phyloP scores from a whole-genome alignment of 2,113 vertebrate genomes.

The Hemichromis elongatus region DNA sequence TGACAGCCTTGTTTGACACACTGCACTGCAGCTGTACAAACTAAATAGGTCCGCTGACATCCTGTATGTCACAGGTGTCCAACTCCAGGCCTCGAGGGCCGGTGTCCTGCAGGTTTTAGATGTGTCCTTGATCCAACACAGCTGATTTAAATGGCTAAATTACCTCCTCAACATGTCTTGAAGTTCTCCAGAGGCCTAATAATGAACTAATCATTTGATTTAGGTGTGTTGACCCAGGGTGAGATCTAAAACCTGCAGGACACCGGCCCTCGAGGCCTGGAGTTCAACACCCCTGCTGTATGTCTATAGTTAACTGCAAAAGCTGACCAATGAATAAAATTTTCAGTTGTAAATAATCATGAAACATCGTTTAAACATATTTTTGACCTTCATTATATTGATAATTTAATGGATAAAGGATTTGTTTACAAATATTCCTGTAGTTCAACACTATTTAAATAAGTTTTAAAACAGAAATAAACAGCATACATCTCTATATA shows the following conservation, averaged over 20 bases:
- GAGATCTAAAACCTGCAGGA: too few relatives aligned
- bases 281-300: too few relatives aligned
- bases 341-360: not conserved
- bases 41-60: not conserved
- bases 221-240: too few relatives aligned
- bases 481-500: not conserved
- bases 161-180: too few relatives aligned
- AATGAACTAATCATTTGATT: too few relatives aligned
- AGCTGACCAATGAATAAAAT: not conserved
- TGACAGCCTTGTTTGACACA: not conserved
- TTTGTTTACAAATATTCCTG: not conserved
- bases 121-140: too few relatives aligned
- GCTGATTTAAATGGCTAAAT: too few relatives aligned
- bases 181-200: too few relatives aligned
- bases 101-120: too few relatives aligned
- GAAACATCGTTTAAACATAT: not conserved
- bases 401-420: not conserved
- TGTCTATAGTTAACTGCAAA: not conserved
- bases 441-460: not conserved
- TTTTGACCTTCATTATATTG: not conserved
- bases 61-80: not conserved
- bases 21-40: not conserved
- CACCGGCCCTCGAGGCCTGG: too few relatives aligned
- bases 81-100: too few relatives aligned
- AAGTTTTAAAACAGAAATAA: not conserved